Evolutionary conservation across 2,797 vertebrate genomes (phyloP).

Genomic region (Echiichthys vipera): DNA sequence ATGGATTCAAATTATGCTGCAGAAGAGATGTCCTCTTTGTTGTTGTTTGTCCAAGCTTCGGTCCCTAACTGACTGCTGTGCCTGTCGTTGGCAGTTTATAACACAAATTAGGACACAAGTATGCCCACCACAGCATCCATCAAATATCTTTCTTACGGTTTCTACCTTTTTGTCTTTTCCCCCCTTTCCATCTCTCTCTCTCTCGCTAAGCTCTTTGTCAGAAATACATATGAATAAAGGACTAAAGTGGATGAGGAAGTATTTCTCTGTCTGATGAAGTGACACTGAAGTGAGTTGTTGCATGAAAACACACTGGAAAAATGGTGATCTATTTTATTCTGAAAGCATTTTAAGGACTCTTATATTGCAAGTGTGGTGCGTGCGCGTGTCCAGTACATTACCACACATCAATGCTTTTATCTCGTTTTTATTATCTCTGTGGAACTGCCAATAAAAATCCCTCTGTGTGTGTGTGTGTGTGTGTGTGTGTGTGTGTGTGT

Average conservation of each 20-base stretch:
- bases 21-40: neutral
- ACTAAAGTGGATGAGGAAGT: slow-evolving; percentile 28
- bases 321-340: slow-evolving; percentile 53
- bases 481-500: slow-evolving; percentile 16
- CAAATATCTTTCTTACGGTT: slow-evolving; percentile 7
- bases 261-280: slow-evolving; percentile 51
- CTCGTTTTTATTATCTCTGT: slow-evolving; percentile 55
- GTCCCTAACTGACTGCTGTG: slow-evolving; percentile 2
- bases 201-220: slow-evolving; percentile 11
- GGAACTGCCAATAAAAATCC: slow-evolving; percentile 44
- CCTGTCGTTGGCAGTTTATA: slow-evolving; percentile 25
- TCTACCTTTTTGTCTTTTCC: slow-evolving; percentile 8
- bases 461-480: neutral
- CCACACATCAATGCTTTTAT: slow-evolving; percentile 60
- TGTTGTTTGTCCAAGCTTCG: slow-evolving; percentile 12
- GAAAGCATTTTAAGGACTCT: slow-evolving; percentile 19
- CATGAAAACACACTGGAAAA: slow-evolving; percentile 59
- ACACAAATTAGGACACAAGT: slow-evolving; percentile 40
- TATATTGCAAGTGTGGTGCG: no score
- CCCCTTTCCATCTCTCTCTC: neutral
- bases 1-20: no score
- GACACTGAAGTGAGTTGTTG: slow-evolving; percentile 47
- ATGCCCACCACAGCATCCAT: slow-evolving; percentile 18
- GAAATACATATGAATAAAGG: slow-evolving; percentile 53
- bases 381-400: slow-evolving; percentile 27